Percentiles rank a stretch among this genome's conserved stretches.
These are phyloP conservation scores for Pygoscelis adeliae DNA, from an alignment of 2,113 vertebrate species.

Conservation along the genomic window DNA sequence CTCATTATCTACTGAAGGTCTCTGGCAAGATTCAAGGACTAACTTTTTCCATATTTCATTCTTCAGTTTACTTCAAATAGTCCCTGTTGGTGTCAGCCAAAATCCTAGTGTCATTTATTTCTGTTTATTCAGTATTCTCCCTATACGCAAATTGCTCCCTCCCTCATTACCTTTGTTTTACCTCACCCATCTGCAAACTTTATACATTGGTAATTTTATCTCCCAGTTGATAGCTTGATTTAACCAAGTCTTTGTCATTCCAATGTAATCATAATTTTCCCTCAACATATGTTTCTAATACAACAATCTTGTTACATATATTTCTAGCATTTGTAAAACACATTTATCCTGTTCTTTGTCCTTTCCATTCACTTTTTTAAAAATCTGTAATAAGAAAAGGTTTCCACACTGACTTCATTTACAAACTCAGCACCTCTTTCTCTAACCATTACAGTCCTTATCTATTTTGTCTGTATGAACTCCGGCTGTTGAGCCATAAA, in stretches of 20 bases:
- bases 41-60: slow-evolving; percentile 36
- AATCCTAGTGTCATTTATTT: slow-evolving; percentile 28
- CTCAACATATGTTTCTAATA: slow-evolving; percentile 66
- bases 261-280: slow-evolving; percentile 25
- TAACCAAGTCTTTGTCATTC: slow-evolving; percentile 39
- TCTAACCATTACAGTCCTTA: neutral
- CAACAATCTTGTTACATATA: slow-evolving; percentile 30
- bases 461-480: neutral
- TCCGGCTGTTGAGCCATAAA: neutral
- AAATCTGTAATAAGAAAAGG: neutral
- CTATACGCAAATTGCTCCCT: neutral
- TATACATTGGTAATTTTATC: slow-evolving; percentile 47
- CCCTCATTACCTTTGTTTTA: slow-evolving; percentile 36
- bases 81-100: slow-evolving; percentile 5
- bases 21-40: slow-evolving; percentile 2
- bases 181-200: slow-evolving; percentile 29
- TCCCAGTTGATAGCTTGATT: slow-evolving; percentile 54
- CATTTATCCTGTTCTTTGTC: slow-evolving; percentile 46
- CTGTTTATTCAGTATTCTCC: slow-evolving; percentile 38
- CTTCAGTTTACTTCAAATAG: slow-evolving; percentile 26
- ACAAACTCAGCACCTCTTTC: neutral
- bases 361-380: neutral
- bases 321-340: slow-evolving; percentile 51
- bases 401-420: slow-evolving; percentile 25
- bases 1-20: slow-evolving; percentile 20